Conservation (phyloP, 2,113 vertebrate species). For the Columbina picui region DNA sequence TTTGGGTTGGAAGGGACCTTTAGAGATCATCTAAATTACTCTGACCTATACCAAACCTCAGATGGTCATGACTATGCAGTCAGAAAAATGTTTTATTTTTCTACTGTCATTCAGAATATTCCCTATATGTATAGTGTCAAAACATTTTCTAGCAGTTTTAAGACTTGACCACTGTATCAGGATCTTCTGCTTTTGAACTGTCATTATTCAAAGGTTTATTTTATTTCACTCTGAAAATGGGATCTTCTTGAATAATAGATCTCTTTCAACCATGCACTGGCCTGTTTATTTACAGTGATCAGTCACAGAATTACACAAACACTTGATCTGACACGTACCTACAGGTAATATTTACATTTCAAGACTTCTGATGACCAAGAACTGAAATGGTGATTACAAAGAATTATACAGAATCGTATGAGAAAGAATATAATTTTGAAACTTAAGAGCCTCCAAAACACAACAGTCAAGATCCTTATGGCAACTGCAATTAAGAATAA, state of each 20-base stretch:
- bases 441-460: not conserved
- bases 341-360: not conserved
- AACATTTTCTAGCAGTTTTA: not conserved
- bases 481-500: not conserved
- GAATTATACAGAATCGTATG: not conserved
- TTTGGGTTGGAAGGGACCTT: not conserved
- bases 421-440: not conserved
- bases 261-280: not conserved
- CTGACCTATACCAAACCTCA: not conserved
- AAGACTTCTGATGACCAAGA: not conserved
- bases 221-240: not conserved
- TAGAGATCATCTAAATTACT: not conserved
- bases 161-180: not conserved
- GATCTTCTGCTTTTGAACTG: not conserved
- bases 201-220: not conserved
- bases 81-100: not conserved
- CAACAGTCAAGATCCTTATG: not conserved
- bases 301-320: not conserved
- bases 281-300: not conserved
- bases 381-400: not conserved
- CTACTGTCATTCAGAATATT: not conserved
- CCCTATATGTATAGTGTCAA: not conserved
- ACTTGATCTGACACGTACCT: not conserved
- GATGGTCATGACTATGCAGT: not conserved
- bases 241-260: not conserved